Percentiles rank a stretch among this genome's conserved stretches.
Evolutionary conservation across 37 sponge, comb jelly and placozoan genomes (phyloP).

Genomic region (Aphrocallistes beatrix): DNA sequence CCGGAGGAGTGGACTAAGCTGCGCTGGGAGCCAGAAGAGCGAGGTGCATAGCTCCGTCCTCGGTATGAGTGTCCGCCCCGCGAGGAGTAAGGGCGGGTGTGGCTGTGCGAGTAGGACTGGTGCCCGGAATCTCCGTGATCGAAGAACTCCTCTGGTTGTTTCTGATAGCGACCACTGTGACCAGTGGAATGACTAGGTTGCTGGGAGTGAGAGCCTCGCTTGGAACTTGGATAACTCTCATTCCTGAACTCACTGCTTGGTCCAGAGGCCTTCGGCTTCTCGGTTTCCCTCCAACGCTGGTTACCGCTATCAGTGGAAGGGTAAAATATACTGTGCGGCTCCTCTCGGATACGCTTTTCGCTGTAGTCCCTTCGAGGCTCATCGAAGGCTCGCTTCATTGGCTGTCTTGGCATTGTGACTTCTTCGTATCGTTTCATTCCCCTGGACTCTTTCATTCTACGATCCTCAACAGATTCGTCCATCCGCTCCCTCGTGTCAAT

Average conservation of each 20-base stretch:
- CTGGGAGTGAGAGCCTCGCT: neutral
- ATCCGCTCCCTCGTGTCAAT: neutral
- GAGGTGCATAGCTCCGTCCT: neutral
- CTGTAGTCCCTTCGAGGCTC: neutral
- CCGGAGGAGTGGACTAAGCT: neutral
- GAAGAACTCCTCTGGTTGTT: neutral
- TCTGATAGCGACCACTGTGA: neutral
- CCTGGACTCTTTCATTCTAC: conserved; percentile 3
- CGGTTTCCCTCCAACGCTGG: neutral
- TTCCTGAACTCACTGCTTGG: neutral
- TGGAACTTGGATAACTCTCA: neutral
- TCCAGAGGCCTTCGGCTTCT: neutral
- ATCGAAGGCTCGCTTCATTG: conserved; percentile 2
- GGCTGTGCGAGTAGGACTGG: neutral
- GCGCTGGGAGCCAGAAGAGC: neutral
- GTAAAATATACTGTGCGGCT: neutral
- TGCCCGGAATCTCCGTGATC: neutral
- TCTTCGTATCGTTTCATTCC: neutral
- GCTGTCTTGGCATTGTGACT: neutral
- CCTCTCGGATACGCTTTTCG: neutral
- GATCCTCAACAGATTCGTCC: neutral
- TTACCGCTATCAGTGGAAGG: neutral
- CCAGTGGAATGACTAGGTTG: neutral
- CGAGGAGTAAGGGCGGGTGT: neutral
- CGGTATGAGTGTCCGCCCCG: neutral